phyloP scores from a whole-genome alignment of 2,113 vertebrate species.

The Alosa alosa region DNA sequence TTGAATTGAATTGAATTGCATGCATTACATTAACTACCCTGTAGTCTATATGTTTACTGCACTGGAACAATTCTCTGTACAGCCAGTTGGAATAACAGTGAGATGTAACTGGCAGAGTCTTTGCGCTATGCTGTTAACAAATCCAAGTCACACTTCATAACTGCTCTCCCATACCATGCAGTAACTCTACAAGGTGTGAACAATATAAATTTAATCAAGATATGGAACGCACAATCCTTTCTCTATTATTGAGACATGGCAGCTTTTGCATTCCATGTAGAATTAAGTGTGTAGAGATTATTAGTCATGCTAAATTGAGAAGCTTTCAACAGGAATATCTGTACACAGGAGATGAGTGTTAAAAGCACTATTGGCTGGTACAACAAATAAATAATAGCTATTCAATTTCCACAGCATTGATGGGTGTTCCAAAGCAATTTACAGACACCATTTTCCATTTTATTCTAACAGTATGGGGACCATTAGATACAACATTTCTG shows the following conservation, averaged over 20 bases:
- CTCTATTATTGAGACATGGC: background rate
- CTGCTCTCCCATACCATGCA: background rate
- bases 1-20: no score
- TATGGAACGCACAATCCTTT: background rate
- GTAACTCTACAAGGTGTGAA: background rate
- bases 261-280: background rate
- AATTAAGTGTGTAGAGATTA: background rate
- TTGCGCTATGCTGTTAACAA: background rate
- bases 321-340: background rate
- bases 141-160: background rate
- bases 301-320: background rate
- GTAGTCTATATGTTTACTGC: background rate
- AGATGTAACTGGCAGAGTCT: background rate
- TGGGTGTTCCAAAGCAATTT: background rate
- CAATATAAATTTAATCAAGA: background rate
- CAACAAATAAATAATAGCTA: background rate
- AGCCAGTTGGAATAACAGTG: background rate
- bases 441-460: slow-evolving; percentile 9
- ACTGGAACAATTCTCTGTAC: background rate
- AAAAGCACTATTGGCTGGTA: background rate
- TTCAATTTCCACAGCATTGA: background rate
- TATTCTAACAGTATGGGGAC: background rate
- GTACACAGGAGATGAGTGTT: background rate
- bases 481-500: background rate
- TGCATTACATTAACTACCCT: no score